Evolutionary conservation across 2,113 vertebrate genomes (phyloP).

Genomic region (Heloderma charlesbogerti): DNA sequence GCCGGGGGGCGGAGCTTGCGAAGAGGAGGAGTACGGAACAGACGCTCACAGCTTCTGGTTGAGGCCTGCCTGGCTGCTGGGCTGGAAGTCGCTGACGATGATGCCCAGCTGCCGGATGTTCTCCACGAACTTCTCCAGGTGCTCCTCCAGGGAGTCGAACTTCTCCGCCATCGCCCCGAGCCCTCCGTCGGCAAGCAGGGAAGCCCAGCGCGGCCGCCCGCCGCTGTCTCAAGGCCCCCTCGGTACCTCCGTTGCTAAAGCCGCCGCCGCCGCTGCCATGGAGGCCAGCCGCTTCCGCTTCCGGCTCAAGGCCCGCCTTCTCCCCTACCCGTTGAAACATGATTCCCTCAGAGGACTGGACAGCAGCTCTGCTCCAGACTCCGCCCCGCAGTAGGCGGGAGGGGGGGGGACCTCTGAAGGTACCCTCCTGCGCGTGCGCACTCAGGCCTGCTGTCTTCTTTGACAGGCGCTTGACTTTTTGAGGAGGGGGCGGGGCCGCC

Average conservation of each 20-base stretch:
- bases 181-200: too few species aligned
- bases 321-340: rapidly evolving
- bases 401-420: too few species aligned
- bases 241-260: neutral
- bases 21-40: too few species aligned
- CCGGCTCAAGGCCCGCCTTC: neutral
- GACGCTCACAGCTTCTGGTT: slow-evolving; percentile 93
- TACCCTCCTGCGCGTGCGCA: neutral
- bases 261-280: neutral
- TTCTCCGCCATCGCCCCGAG: slow-evolving; percentile 88
- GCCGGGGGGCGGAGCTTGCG: rapidly evolving
- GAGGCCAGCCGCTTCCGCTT: slow-evolving; percentile 3
- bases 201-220: neutral
- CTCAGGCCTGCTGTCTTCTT: neutral
- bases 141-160: slow-evolving; percentile 96
- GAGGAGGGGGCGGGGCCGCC: too few species aligned
- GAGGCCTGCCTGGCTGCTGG: slow-evolving; percentile 95
- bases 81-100: slow-evolving; percentile 98
- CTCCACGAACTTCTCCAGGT: slow-evolving; percentile 98
- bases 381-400: neutral
- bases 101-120: slow-evolving; percentile 98
- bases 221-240: neutral
- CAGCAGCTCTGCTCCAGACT: neutral
- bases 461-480: neutral
- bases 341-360: neutral